These are phyloP conservation scores for Trileptium ribeirensis DNA, from an alignment of 2,888 invertebrate species.

Conservation along the genomic window DNA sequence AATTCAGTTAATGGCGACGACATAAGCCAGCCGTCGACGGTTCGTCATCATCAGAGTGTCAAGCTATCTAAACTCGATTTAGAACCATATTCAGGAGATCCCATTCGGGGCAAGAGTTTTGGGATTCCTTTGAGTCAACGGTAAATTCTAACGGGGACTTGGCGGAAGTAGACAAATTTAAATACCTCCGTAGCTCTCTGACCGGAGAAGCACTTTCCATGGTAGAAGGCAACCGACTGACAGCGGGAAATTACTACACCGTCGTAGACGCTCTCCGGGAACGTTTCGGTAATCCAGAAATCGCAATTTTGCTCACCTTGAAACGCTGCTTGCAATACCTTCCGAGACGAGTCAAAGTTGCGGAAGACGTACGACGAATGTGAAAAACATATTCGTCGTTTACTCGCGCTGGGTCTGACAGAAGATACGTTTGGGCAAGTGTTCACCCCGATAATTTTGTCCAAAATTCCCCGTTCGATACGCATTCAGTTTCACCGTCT, in stretches of 20 bases:
- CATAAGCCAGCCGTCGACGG: no score
- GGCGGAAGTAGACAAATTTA: background rate
- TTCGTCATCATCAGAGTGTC: no score
- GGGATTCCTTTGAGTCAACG: background rate
- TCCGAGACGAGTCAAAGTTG: background rate
- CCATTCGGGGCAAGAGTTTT: no score
- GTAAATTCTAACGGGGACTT: background rate
- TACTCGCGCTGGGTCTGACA: background rate
- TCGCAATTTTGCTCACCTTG: background rate
- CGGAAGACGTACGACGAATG: no score
- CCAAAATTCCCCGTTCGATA: background rate
- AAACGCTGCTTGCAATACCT: background rate
- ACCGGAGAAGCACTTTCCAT: background rate
- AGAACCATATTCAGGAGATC: background rate
- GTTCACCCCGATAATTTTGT: slow-evolving; percentile 8
- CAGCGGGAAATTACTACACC: background rate
- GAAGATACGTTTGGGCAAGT: background rate
- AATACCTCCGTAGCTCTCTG: background rate
- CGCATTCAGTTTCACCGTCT: background rate
- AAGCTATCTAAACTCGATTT: background rate
- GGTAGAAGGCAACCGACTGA: background rate
- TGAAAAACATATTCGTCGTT: slow-evolving; percentile 6
- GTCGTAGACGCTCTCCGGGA: background rate
- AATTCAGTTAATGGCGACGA: no score
- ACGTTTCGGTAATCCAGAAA: background rate